Base-by-base conservation (phyloP, 2,797 vertebrate species). In the Apodemus agrarius region DNA sequence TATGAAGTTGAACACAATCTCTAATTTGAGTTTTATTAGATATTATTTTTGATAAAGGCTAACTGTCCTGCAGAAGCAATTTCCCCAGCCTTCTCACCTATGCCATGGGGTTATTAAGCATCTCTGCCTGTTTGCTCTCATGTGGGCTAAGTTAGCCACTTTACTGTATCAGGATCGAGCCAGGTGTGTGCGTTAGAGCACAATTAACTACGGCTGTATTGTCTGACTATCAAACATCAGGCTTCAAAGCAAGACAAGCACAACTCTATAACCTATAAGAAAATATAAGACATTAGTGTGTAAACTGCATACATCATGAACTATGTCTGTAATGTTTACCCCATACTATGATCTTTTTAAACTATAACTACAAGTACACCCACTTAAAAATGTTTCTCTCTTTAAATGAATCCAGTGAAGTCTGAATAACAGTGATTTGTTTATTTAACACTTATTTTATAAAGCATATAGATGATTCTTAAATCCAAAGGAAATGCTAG, bases 1-100 rank as follows among this genome's bases (percentile, higher is more conserved):
- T 21, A 10, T 37, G 75, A 92, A 81, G 37, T 88, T 87, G 69
- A 96, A 93, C 92, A 72, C 17, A 83, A 3, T 90, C n/a, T 93
- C 17, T 31, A 75, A 88, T 79, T 78, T 57, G 54, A 14, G 82
- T 78, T 17, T 92, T 59, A 89, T 34, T 90, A 90, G 78, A 76
- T 49, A 19, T 86, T 63, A 92, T 82, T 91, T 81, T n/a, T 63
- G 40, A 65, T 12, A 87, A 22, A 4, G 54, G 3, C 2, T 46
- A 24, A 92, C 0, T 46, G 0, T 49, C 17, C 3, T 8, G 3
- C 4, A 54, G 31, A 95, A 86, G 8, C 86, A 67, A 61, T 29
- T 54, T 87, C 75, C 24, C 75, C 57, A n/a, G 21, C 76, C 65
- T 89, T 90, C 22, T 92, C 6, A 94, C 10, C 29, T 49, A 1